Conservation (phyloP, 2,113 vertebrate species). For the Vombatus ursinus region DNA sequence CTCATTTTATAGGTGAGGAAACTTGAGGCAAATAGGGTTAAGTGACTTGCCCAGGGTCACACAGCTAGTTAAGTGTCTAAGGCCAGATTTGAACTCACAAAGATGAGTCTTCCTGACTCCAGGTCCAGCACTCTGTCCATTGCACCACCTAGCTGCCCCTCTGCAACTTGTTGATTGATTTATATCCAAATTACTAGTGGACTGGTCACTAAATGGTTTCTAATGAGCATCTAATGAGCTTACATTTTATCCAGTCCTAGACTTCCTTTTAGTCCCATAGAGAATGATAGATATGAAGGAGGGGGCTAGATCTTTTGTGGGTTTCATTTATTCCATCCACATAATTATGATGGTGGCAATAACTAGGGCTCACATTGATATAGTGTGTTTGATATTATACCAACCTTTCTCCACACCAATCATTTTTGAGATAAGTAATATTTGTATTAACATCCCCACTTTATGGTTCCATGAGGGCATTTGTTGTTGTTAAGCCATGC, state of each 20-base stretch:
- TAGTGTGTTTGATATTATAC: not conserved
- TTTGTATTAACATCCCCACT: not conserved
- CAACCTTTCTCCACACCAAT: not conserved
- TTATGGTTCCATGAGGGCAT: not conserved
- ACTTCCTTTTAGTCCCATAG: not conserved
- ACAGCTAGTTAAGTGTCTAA: too few relatives aligned
- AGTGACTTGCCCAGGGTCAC: too few relatives aligned
- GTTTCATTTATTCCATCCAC: not conserved
- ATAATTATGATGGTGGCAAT: not conserved
- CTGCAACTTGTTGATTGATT: not conserved
- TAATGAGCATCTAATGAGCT: not conserved
- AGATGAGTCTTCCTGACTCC: too few relatives aligned
- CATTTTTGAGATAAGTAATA: not conserved
- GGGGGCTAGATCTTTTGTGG: not conserved
- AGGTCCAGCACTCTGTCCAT: too few relatives aligned
- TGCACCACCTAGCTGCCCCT: too few relatives aligned
- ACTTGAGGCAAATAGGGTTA: too few relatives aligned
- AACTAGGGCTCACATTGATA: not conserved
- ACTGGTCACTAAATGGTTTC: not conserved
- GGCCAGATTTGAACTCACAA: too few relatives aligned
- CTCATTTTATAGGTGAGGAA: too few relatives aligned
- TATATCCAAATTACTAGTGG: not conserved
- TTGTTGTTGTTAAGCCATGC: too few relatives aligned
- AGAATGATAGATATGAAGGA: not conserved
- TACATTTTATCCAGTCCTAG: not conserved